Base-by-base conservation (phyloP, 2,113 vertebrate genomes). In the Menidia beryllina region DNA sequence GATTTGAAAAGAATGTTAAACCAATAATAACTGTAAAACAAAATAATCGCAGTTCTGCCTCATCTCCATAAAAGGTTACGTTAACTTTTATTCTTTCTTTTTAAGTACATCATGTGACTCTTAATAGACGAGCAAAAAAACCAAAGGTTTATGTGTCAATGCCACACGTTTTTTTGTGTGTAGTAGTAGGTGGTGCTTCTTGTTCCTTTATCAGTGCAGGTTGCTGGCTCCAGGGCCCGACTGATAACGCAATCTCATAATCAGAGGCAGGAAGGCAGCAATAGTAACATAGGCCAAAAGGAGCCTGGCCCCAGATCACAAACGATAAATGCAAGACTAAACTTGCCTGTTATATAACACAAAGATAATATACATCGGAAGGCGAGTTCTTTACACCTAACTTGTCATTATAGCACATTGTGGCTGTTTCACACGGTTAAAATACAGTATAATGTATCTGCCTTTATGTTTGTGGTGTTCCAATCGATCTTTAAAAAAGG, bases 231-330 rank as follows among this genome's bases (percentile, higher is more conserved):
- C 87, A 48, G 66, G 77, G 71, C 51, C 76, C 20, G 57, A 34
- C 34, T 52, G 92, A 93, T 92, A 92, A 91, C 68, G 81, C 79
- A 85, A 91, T 92, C 87, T 64, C 10, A 38, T 51, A 5, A 88
- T 91, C 86, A 56, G 61, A 57, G 39, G 73, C 3, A 26, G 48
- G 34, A 50, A 14, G 62, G 71, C 48, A 66, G 58, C 71, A 52
- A 26, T 65, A 55, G 66, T 49, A 50, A 64, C 59, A 54, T 47
- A 47, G 50, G 74, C 78, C 48, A 63, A 58, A 61, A 58, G 60
- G 74, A 71, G 73, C 52, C 45, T 64, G 86, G 77, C 69, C 70
- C 72, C 67, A 84, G 84, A 91, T 86, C 68, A 59, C 25, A 59
- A 1, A 2, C 56, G 90, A 91, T 90, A 89, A 82, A 47, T 3